These are phyloP conservation scores for Aphodius granarius DNA, from an alignment of 2,888 invertebrate genomes.

Conservation along the genomic window DNA sequence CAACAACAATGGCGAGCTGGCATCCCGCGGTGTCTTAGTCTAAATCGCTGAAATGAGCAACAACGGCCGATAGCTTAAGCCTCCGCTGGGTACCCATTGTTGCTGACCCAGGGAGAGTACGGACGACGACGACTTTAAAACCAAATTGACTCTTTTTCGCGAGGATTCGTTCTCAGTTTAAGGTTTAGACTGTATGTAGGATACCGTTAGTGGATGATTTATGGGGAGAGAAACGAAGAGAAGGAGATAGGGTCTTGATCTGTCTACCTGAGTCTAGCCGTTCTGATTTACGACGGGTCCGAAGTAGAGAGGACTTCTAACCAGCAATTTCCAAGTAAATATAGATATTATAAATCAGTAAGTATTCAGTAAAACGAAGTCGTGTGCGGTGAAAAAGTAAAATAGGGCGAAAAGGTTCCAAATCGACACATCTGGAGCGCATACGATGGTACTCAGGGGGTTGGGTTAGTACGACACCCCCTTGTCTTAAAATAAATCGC, in stretches of 20 bases:
- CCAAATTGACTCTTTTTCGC: neutral
- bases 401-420: neutral
- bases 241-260: neutral
- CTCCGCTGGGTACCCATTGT: constrained; percentile 22
- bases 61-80: constrained; percentile 28
- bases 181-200: too few relatives aligned
- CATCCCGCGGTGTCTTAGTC: constrained; percentile 25
- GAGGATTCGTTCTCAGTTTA: neutral
- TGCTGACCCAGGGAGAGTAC: neutral
- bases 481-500: neutral
- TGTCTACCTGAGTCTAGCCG: constrained; percentile 36
- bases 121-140: too few relatives aligned
- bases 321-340: constrained; percentile 41
- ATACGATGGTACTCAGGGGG: neutral
- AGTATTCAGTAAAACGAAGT: constrained; percentile 21
- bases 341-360: constrained; percentile 40
- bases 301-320: too few relatives aligned
- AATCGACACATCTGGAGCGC: neutral
- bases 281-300: constrained; percentile 39
- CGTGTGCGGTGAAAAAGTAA: neutral
- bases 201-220: too few relatives aligned
- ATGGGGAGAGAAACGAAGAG: neutral
- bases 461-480: neutral
- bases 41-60: constrained; percentile 28
- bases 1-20: neutral